Percentiles rank a stretch among this genome's conserved stretches.
phyloP scores from a whole-genome alignment of 2,113 vertebrate species.

The Ceuthmochares aereus region DNA sequence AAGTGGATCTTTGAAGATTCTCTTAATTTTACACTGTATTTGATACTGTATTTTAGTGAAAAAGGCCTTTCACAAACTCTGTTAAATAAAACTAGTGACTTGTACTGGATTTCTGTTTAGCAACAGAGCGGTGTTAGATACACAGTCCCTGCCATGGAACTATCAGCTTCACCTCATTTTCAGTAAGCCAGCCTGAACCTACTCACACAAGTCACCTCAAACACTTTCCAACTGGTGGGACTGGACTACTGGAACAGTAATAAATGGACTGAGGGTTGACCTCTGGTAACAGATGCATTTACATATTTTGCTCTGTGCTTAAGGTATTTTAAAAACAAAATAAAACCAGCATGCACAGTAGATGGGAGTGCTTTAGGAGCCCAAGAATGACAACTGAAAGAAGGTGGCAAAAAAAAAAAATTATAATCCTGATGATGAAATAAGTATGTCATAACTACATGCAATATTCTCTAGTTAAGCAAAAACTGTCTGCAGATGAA shows the following conservation, averaged over 20 bases:
- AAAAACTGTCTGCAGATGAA: neutral
- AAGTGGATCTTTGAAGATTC: neutral
- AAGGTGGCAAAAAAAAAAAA: neutral
- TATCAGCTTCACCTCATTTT: neutral
- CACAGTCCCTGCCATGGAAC: neutral
- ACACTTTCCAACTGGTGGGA: neutral
- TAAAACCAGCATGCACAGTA: neutral
- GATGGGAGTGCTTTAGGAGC: neutral
- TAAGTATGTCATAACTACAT: neutral
- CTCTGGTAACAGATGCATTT: neutral
- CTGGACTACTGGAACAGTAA: neutral
- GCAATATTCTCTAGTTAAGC: neutral
- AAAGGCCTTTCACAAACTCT: neutral
- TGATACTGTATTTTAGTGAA: neutral
- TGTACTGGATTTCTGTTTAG: neutral
- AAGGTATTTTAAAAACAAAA: neutral
- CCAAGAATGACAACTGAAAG: neutral
- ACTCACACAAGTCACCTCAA: neutral
- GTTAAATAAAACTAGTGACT: neutral
- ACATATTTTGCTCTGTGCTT: neutral
- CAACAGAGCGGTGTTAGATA: rapidly evolving
- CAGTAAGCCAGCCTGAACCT: neutral
- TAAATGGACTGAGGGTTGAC: neutral
- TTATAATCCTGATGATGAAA: neutral
- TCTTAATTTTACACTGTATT: neutral